These are phyloP conservation scores for Heliconius himera DNA, from an alignment of 1,140 invertebrate species.

Conservation along the genomic window DNA sequence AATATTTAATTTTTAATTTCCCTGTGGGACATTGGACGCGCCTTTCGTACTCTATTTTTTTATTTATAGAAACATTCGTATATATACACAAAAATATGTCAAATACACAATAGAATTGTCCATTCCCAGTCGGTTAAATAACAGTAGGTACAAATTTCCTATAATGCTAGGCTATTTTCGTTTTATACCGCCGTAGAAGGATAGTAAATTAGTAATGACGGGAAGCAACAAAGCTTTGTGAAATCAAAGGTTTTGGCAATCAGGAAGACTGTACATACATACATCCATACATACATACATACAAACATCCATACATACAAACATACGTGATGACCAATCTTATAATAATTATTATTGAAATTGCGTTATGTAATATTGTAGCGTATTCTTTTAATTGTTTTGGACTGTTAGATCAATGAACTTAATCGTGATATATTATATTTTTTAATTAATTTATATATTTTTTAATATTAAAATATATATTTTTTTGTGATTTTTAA, in stretches of 20 bases:
- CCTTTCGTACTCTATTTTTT: no score
- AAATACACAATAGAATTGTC: neutral
- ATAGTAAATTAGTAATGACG: conserved; percentile 3
- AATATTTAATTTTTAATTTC: no score
- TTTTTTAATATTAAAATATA: no score
- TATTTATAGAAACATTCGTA: no score
- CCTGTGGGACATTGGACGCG: no score
- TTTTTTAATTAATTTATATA: no score
- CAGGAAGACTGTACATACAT: neutral
- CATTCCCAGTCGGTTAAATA: neutral
- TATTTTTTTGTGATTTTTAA: no score
- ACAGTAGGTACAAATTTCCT: neutral
- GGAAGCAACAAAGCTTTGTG: neutral
- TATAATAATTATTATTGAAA: neutral
- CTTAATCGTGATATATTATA: no score
- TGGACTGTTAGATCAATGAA: neutral
- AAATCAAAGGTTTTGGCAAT: conserved; percentile 9
- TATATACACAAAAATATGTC: neutral
- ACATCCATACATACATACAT: no score
- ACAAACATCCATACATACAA: no score
- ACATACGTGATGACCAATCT: neutral
- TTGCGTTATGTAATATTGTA: neutral
- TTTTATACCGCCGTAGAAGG: neutral
- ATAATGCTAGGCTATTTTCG: neutral
- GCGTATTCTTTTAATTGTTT: neutral